Evolutionary conservation across 2,888 invertebrate species (phyloP).

Genomic region (Chalcis sispes): DNA sequence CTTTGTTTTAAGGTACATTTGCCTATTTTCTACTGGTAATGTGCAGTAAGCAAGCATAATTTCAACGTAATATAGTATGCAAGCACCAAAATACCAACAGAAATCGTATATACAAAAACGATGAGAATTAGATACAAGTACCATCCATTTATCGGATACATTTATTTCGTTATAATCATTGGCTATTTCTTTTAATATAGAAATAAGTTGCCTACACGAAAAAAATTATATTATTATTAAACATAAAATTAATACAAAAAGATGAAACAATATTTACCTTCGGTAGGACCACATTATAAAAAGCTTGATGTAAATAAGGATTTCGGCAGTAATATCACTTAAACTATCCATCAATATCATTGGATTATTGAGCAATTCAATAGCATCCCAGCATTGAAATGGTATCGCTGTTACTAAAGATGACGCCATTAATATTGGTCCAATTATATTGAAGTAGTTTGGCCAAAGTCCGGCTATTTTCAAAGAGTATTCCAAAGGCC

Average conservation of each 20-base stretch:
- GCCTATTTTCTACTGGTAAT: slow-evolving; percentile 4
- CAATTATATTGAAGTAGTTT: not conserved
- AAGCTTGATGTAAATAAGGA: slow-evolving; percentile 6
- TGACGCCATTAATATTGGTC: not conserved
- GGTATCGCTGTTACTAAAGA: not conserved
- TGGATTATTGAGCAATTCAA: slow-evolving; percentile 8
- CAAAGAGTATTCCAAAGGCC: slow-evolving; percentile 16
- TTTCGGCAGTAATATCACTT: not conserved
- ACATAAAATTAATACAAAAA: not conserved
- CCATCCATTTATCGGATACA: slow-evolving; percentile 7
- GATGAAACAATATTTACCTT: slow-evolving; percentile 6
- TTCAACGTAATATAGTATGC: slow-evolving; percentile 12
- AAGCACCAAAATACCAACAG: not conserved
- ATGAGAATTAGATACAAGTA: not conserved
- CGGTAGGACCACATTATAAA: slow-evolving; percentile 8
- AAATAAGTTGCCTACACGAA: slow-evolving; percentile 2
- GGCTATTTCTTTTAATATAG: slow-evolving; percentile 31
- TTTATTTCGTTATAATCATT: not conserved
- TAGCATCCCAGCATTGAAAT: slow-evolving; percentile 18
- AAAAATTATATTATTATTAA: not conserved
- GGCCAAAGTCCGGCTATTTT: slow-evolving; percentile 30
- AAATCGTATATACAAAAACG: slow-evolving; percentile 29
- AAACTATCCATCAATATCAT: slow-evolving; percentile 20
- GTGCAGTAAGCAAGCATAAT: not conserved
- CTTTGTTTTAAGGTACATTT: slow-evolving; percentile 6